Base-by-base conservation (phyloP, 1,140 invertebrate genomes). In the Drosophila fuyamai region DNA sequence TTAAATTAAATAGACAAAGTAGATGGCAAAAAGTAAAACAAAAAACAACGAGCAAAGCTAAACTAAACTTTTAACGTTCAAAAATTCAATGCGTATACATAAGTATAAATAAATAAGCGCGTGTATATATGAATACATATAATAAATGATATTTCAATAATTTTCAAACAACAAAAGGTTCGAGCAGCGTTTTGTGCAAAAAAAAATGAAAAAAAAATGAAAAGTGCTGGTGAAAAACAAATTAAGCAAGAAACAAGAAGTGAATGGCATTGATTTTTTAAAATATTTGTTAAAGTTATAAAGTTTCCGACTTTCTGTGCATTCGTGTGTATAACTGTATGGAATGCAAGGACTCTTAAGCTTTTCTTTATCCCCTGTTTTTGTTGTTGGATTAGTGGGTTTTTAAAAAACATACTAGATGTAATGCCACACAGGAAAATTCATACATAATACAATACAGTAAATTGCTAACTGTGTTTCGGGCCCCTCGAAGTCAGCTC, bases 261-360 rank as follows among this genome's bases (percentile, higher is more conserved):
- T 16, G 38, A 58, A 58, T 50, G 27, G 48, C 72, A 76, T 76
- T 76, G 73, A 76, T 76, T 76, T 76, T 57, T 41, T 53, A 23
- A 61, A 73, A 73, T 44, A 73, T 18, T 61, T 74, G 40, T 61
- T 16, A 71, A 58, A 43, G 27, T 58, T 58, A 9, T 47, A 63
- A 75, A 67, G 63, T 67, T 79, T 58, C 59, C 58, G 46, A 58
- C n/a, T 43, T 57, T 32, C 18, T 68, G 50, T 62, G 44, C 76
- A 79, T 67, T 76, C 75, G 84, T 88, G 80, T 88, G 84, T 88
- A 88, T 88, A 88, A 88, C 83, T 77, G 76, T 82, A 88, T 57
- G 35, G 70, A 88, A 61, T 57, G 63, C 62, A 80, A 66, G 78
- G 74, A 84, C 44, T 44, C 47, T 62, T 41, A 29, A 48, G 38